These are phyloP conservation scores for Cephus cinctus DNA, from an alignment of 1,140 invertebrate species.

Conservation along the genomic window DNA sequence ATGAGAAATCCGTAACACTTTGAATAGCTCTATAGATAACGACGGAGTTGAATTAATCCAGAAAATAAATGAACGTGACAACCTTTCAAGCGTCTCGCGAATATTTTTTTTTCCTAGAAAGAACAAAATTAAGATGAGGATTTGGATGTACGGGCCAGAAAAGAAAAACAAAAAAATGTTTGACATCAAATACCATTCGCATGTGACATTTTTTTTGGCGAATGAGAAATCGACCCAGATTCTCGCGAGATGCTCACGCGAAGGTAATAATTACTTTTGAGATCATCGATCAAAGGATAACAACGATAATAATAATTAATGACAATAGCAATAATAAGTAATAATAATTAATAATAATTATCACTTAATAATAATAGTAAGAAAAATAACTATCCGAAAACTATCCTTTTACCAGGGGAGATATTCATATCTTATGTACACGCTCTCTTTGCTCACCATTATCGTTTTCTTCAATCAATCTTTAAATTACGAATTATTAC, in stretches of 20 bases:
- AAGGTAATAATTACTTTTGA: constrained; percentile 34
- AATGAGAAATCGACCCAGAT: too few species aligned
- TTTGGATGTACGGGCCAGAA: constrained; percentile 36
- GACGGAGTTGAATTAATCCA: too few species aligned
- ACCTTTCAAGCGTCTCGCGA: too few species aligned
- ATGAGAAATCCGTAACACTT: too few species aligned
- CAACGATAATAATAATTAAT: constrained; percentile 42
- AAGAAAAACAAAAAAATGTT: constrained; percentile 20
- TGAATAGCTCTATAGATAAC: too few species aligned
- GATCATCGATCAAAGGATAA: constrained; percentile 50
- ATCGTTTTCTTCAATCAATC: constrained; percentile 14
- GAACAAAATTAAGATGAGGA: constrained; percentile 4
- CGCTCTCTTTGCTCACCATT: constrained; percentile 20
- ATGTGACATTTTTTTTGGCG: too few species aligned
- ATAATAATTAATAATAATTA: constrained; percentile 28
- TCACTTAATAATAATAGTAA: constrained; percentile 43
- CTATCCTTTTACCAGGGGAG: constrained; percentile 47
- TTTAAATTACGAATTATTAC: constrained; percentile 44
- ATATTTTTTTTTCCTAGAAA: neutral
- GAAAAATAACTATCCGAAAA: constrained; percentile 50
- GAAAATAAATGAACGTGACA: too few species aligned
- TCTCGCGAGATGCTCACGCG: too few species aligned
- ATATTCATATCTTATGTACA: constrained; percentile 48
- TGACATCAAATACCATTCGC: constrained; percentile 20
- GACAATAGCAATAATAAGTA: constrained; percentile 22